Percentiles rank a stretch among this genome's conserved stretches.
phyloP scores from a whole-genome alignment of 2,113 vertebrate genomes.

The Bubo scandiacus region DNA sequence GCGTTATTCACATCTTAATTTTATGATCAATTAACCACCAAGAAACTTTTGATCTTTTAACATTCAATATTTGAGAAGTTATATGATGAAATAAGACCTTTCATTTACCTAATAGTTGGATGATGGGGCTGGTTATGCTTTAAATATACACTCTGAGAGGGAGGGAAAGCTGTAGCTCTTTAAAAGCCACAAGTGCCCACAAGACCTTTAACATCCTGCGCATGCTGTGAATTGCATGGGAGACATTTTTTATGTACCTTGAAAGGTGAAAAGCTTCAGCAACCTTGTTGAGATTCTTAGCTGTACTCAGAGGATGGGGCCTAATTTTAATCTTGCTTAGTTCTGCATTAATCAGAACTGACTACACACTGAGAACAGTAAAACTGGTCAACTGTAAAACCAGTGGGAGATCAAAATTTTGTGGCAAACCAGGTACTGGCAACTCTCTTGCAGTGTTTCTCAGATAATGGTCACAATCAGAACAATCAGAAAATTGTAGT shows the following conservation, averaged over 20 bases:
- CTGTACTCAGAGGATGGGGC: neutral
- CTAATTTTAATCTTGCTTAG: constrained; percentile 56
- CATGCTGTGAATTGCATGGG: neutral
- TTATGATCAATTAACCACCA: neutral
- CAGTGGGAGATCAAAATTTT: neutral
- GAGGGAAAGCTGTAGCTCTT: neutral
- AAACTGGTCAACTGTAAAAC: constrained; percentile 4
- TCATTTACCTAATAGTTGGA: neutral
- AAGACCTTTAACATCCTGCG: neutral
- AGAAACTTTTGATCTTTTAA: neutral
- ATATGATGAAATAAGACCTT: neutral
- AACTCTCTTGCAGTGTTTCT: neutral
- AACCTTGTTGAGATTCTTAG: constrained; percentile 16
- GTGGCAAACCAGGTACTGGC: neutral
- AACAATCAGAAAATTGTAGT: neutral
- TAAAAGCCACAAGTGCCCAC: neutral
- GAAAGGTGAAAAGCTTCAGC: constrained; percentile 15
- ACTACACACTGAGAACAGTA: neutral
- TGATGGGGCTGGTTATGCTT: neutral
- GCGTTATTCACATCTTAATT: neutral
- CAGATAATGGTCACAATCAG: neutral
- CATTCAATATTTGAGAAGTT: neutral
- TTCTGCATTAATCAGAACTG: constrained; percentile 23
- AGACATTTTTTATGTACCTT: neutral
- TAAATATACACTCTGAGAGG: neutral